Conservation (phyloP, 2,797 vertebrate genomes). For the Microhierax caerulescens region DNA sequence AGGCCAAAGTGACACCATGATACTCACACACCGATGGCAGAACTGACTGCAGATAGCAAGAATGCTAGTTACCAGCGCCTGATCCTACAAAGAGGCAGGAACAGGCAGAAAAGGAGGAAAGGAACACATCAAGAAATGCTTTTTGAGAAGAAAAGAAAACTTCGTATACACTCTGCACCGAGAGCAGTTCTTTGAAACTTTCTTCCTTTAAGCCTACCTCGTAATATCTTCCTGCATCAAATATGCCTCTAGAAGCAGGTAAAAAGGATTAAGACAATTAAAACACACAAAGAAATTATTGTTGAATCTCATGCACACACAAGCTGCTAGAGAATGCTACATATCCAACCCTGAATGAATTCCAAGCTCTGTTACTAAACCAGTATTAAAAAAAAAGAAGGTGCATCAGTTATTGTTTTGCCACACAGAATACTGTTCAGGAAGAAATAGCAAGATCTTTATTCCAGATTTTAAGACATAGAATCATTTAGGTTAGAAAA, state of each 20-base stretch:
- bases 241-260: neutral
- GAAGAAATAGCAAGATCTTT: neutral
- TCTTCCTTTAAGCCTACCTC: neutral
- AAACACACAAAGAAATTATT: neutral
- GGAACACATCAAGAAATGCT: neutral
- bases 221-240: neutral
- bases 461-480: neutral
- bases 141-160: neutral
- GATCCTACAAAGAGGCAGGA: neutral
- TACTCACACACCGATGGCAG: rapidly evolving
- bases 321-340: neutral
- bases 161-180: neutral
- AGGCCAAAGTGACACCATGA: neutral
- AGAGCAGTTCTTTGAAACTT: neutral
- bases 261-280: neutral
- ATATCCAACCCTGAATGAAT: neutral
- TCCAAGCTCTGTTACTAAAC: neutral
- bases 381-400: neutral
- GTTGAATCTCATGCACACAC: neutral
- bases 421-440: neutral
- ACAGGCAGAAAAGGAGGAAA: neutral
- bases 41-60: neutral
- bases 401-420: neutral
- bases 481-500: neutral
- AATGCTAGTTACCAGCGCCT: neutral